Base-by-base conservation (phyloP, 2,888 invertebrate species). In the Phragmatobia fuliginosa region DNA sequence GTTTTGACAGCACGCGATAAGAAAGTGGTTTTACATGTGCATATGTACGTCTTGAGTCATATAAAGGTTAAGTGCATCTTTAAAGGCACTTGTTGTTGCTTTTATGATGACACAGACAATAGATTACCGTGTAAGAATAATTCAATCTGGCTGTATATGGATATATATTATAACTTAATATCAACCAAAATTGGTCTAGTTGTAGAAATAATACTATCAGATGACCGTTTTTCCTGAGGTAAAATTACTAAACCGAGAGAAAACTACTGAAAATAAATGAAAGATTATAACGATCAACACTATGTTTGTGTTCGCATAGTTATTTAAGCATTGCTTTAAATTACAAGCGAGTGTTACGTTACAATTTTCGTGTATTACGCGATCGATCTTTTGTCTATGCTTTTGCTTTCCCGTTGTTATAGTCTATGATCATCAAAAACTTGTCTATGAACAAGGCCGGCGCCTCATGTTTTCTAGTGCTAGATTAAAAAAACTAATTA, bases 1-100 rank as follows among this genome's bases (percentile, higher is more conserved):
- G 64, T 78, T 83, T 84, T 82, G 84, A 82, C 78, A 82, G 74
- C 78, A 28, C 32, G 25, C 45, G 18, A 68, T 78, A 85, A 74
- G 88, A 87, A 88, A 88, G 88, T 85, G 83, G 85, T 83, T 81
- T 25, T 64, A 33, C 32, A 56, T 38, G 28, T 31, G 21, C 4
- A n/a, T n/a, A n/a, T n/a, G 28, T 25, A 14, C 52, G 25, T 56
- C 56, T 56, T 28, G 28, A 56, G 56, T 16, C 28, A 14, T 56
- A 28, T 28, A 56, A 56, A 16, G 1, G 16, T 28, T 16, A 28
- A 28, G 56, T 28, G 16, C 16, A 16, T 28, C 28, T 28, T 28
- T 28, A 7, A 28, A 3, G 7, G 6, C 56, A 25, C 52, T 4
- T 52, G 25, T 56, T 3, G 6, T 4, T 56, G 14, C 5, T 28